Base-by-base conservation (phyloP, 2,113 vertebrate species). In the Dissostichus mawsoni region DNA sequence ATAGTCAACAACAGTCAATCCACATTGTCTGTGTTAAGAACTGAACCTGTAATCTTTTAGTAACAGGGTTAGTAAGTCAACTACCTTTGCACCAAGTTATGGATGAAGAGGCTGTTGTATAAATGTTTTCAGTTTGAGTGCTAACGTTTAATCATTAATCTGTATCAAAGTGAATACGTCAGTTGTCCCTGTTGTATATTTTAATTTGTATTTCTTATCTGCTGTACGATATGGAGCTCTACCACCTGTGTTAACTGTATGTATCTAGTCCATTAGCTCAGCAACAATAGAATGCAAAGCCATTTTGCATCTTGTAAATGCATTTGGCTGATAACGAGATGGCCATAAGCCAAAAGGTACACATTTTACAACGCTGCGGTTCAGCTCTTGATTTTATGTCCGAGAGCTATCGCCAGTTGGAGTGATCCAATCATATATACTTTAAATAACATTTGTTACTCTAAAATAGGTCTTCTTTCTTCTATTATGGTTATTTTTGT, bases 101-200 rank as follows among this genome's bases (percentile, higher is more conserved):
- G 14, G 44, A 18, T 23, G 7, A 8, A 57, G 25, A 29, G 10
- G 14, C 14, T n/a, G 12, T 2, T 41, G 33, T 47, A 11, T 20
- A 11, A 53, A 8, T 16, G 9, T 41, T 72, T 65, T 73, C 67
- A 14, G 16, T 65, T 58, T 12, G 9, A 29, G 8, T 8, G 41
- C n/a, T 13, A 0, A 14, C 33, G 44, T 55, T 81, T 61, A 86
- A 86, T 71, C 4, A 79, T 82, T 79, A 69, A 88, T 62, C 1
- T 13, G 6, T 10, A 16, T 48, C 2, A 3, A 36, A 29, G 48
- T 50, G 18, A 70, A 10, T 1, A 7, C 17, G 36, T 25, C 17
- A 44, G 29, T 66, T 62, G 14, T 8, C 8, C 12, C 29, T 67
- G 58, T 8, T 50, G 11, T 12, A 50, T 52, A 36, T 64, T 11